Conservation (phyloP, 53 echinoderm and acorn worm species). For the Temnopleurus reevesii region DNA sequence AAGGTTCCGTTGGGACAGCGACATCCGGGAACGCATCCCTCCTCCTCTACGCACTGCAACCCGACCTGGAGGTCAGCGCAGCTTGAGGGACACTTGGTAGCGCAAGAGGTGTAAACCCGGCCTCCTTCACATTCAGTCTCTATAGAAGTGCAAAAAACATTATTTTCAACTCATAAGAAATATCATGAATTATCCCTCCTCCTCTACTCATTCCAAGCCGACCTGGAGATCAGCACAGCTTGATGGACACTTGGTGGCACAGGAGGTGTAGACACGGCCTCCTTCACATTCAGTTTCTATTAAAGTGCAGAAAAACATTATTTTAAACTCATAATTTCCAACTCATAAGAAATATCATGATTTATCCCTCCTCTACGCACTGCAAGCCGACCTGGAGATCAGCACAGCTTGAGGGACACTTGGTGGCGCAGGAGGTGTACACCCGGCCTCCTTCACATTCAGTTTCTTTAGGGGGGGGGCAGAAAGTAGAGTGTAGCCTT, state of each 20-base stretch:
- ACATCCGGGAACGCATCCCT: conserved; percentile 78
- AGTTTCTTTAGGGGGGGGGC: neutral
- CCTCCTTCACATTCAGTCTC: conserved; percentile 66
- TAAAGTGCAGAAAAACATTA: too few species aligned
- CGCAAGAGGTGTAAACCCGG: conserved; percentile 74
- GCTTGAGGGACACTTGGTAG: conserved; percentile 71
- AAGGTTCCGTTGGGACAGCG: conserved; percentile 77
- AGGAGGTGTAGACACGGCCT: conserved; percentile 70
- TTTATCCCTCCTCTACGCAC: conserved; percentile 63
- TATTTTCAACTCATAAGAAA: too few species aligned
- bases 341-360: too few species aligned
- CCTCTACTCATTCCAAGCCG: conserved; percentile 61
- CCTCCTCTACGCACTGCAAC: conserved; percentile 63
- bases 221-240: conserved; percentile 75
- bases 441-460: conserved; percentile 65
- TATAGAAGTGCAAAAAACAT: too few species aligned
- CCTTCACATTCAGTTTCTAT: conserved; percentile 36
- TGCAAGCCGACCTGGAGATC: conserved; percentile 66
- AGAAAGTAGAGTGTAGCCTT: neutral
- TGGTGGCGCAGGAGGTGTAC: conserved; percentile 70
- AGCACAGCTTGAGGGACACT: conserved; percentile 75
- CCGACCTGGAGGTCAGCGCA: conserved; percentile 83
- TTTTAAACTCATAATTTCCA: too few species aligned
- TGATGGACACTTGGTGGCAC: conserved; percentile 71
- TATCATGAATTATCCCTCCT: too few species aligned